These are phyloP conservation scores for Drosophila phalerata DNA, from an alignment of 2,888 invertebrate genomes.

Conservation along the genomic window DNA sequence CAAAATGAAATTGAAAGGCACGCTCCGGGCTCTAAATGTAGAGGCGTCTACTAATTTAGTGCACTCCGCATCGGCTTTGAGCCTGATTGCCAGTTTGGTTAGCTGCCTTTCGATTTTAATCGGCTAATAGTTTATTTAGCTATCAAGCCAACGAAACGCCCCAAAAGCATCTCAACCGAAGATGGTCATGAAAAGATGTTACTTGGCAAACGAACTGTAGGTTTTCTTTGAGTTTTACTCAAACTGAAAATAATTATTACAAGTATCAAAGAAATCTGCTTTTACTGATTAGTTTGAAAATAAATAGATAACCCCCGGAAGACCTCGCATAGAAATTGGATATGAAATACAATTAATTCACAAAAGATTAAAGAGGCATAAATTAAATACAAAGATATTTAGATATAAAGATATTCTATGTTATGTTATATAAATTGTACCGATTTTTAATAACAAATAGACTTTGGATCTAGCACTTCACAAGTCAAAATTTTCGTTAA, in stretches of 20 bases:
- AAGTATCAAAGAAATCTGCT: background rate
- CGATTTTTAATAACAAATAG: too few species aligned
- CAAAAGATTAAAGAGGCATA: background rate
- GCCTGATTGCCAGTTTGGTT: conserved; percentile 68
- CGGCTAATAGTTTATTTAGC: conserved; percentile 81
- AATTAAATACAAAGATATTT: background rate
- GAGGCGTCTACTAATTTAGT: conserved; percentile 75
- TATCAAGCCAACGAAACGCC: conserved; percentile 30
- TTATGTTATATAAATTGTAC: too few species aligned
- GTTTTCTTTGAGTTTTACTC: background rate
- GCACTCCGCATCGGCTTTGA: conserved; percentile 35
- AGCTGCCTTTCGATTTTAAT: conserved; percentile 72
- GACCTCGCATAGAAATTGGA: background rate
- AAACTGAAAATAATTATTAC: background rate
- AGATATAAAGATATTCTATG: too few species aligned
- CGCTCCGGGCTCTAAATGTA: conserved; percentile 49
- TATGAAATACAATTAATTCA: background rate
- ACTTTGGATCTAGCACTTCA: too few species aligned
- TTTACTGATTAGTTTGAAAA: background rate
- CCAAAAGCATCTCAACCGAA: background rate
- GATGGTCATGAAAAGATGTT: conserved; percentile 14
- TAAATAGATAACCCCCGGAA: background rate
- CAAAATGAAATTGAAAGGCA: conserved; percentile 74
- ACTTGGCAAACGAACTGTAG: background rate
- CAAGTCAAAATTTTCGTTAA: too few species aligned